These are phyloP conservation scores for Columba janthina DNA, from an alignment of 2,113 vertebrate species.

Conservation along the genomic window DNA sequence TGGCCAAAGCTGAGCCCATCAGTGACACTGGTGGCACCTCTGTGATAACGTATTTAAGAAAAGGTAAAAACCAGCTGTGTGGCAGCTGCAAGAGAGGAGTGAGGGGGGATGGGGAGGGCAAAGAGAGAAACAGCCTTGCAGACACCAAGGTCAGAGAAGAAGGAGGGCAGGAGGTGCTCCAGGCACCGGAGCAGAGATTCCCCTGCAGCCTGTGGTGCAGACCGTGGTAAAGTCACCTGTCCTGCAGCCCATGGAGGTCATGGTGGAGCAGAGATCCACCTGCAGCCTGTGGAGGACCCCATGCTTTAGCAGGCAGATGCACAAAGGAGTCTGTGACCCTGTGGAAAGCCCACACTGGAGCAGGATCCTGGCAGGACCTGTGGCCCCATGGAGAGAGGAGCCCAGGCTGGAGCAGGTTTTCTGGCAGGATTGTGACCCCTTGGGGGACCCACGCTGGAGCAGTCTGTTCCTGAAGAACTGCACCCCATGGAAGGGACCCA, in stretches of 20 bases:
- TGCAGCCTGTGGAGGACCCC: not conserved
- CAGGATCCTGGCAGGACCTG: not conserved
- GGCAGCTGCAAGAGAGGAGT: not conserved
- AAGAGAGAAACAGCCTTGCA: not conserved
- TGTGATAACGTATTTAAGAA: not conserved
- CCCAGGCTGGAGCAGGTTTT: not conserved
- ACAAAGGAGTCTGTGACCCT: not conserved
- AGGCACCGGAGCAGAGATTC: not conserved
- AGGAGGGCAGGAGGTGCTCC: not conserved
- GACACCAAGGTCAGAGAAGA: not conserved
- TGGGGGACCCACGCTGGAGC: not conserved
- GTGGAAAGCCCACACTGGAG: not conserved
- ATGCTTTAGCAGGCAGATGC: rapidly evolving
- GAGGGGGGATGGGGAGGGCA: not conserved
- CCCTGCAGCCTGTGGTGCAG: not conserved
- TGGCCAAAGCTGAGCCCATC: not conserved
- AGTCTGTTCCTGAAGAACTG: not conserved
- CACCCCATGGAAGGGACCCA: too few relatives aligned
- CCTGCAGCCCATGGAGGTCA: not conserved
- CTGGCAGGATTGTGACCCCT: not conserved
- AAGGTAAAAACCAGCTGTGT: not conserved
- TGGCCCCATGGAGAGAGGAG: not conserved
- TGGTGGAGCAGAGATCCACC: not conserved
- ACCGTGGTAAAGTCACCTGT: too few relatives aligned
- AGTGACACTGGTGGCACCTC: not conserved